phyloP scores from a whole-genome alignment of 2,888 invertebrate genomes.

The Parasteatoda lunata region DNA sequence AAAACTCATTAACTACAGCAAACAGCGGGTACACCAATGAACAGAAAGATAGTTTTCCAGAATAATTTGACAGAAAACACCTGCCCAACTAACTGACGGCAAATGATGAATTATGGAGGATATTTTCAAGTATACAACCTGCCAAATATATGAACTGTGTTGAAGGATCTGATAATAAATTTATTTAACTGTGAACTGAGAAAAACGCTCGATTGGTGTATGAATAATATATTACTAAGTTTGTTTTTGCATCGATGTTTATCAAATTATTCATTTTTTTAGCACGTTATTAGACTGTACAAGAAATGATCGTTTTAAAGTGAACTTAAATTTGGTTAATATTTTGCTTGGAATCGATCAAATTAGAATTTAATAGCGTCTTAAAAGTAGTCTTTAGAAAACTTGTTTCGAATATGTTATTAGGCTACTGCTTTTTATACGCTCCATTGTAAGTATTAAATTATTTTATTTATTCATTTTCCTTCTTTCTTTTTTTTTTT shows the following conservation, averaged over 20 bases:
- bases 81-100: conserved; percentile 50
- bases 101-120: conserved; percentile 54
- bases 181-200: background rate
- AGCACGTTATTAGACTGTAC: background rate
- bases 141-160: background rate
- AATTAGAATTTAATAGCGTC: too few species aligned
- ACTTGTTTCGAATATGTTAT: too few species aligned
- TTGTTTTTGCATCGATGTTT: too few species aligned
- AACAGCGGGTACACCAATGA: conserved; percentile 57
- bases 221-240: too few species aligned
- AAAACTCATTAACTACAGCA: conserved; percentile 66
- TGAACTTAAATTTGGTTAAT: too few species aligned
- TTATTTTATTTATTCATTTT: too few species aligned
- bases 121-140: conserved; percentile 42
- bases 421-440: too few species aligned
- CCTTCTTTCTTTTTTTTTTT: too few species aligned
- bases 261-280: background rate
- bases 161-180: background rate
- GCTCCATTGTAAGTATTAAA: too few species aligned
- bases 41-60: conserved; percentile 62
- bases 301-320: too few species aligned
- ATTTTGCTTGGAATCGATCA: too few species aligned
- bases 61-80: conserved; percentile 66
- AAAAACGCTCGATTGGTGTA: background rate
- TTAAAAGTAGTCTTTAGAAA: too few species aligned